These are phyloP conservation scores for Cataglyphis albicans DNA, from an alignment of 2,888 invertebrate genomes.

Conservation along the genomic window DNA sequence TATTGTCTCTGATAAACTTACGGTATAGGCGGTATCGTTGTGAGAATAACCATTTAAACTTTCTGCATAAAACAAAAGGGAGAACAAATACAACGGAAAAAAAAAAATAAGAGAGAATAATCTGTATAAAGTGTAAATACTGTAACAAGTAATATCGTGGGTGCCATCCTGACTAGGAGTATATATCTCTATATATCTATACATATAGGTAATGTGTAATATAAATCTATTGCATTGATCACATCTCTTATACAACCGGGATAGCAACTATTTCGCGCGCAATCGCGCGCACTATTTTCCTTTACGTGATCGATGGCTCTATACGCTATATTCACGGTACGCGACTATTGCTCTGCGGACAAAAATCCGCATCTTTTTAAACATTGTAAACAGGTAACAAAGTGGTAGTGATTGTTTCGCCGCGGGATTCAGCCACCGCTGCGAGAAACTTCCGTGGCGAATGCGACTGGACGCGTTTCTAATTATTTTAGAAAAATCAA, in stretches of 20 bases:
- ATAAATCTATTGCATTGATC: slow-evolving; percentile 77
- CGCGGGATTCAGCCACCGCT: slow-evolving; percentile 32
- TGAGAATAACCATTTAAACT: slow-evolving; percentile 81
- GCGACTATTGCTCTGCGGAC: slow-evolving; percentile 83
- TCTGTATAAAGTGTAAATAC: slow-evolving; percentile 83
- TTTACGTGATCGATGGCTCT: slow-evolving; percentile 68
- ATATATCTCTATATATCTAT: slow-evolving; percentile 77
- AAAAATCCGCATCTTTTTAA: slow-evolving; percentile 83
- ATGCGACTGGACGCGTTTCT: slow-evolving; percentile 24
- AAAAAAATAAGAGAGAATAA: slow-evolving; percentile 63
- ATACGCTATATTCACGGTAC: slow-evolving; percentile 69
- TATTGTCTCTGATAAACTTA: slow-evolving; percentile 84
- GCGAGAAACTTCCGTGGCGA: slow-evolving; percentile 60
- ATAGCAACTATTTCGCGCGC: slow-evolving; percentile 73
- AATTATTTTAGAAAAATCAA: not conserved
- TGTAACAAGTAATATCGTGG: slow-evolving; percentile 85
- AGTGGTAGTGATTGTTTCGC: slow-evolving; percentile 84
- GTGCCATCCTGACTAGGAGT: slow-evolving; percentile 85
- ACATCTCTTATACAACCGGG: slow-evolving; percentile 74
- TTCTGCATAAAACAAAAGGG: slow-evolving; percentile 72
- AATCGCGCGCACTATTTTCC: slow-evolving; percentile 65
- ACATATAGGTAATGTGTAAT: slow-evolving; percentile 75
- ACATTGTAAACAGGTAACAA: slow-evolving; percentile 86
- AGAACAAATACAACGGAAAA: slow-evolving; percentile 57
- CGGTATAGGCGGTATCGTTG: slow-evolving; percentile 83